phyloP scores from a whole-genome alignment of 2,113 vertebrate genomes.

The Boleophthalmus pectinirostris region DNA sequence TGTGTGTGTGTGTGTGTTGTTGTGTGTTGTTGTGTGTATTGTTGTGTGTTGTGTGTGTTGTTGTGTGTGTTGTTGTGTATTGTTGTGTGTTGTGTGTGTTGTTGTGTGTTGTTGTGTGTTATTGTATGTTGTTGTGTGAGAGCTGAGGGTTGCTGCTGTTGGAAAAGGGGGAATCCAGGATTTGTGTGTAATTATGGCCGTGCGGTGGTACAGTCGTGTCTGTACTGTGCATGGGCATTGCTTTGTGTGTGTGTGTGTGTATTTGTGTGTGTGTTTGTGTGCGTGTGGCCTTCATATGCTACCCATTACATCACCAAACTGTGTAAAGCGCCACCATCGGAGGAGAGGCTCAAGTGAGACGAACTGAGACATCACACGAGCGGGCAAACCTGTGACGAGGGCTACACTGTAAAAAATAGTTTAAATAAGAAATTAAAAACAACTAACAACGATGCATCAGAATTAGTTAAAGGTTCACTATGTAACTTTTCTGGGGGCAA shows the following conservation, averaged over 20 bases:
- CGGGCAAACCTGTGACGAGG: conserved; percentile 73
- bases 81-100: too few species aligned
- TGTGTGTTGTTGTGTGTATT: too few species aligned
- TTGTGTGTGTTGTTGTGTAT: too few species aligned
- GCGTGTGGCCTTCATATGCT: conserved; percentile 78
- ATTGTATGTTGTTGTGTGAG: conserved; percentile 50
- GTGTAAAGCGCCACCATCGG: conserved; percentile 70
- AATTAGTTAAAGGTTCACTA: too few species aligned
- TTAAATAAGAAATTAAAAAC: too few species aligned
- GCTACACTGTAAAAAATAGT: conserved; percentile 19
- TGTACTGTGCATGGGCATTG: conserved; percentile 61
- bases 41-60: too few species aligned
- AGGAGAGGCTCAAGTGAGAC: conserved; percentile 66
- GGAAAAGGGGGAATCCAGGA: conserved; percentile 74
- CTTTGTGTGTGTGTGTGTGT: conserved; percentile 59
- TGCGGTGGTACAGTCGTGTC: conserved; percentile 71
- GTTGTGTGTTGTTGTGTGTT: too few species aligned
- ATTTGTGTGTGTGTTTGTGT: conserved; percentile 15
- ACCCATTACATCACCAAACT: conserved; percentile 76
- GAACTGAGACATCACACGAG: conserved; percentile 73
- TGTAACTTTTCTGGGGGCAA: too few species aligned
- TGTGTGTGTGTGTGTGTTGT: too few species aligned
- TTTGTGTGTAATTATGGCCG: conserved; percentile 76
- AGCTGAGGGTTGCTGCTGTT: conserved; percentile 42
- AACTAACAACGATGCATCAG: too few species aligned